Conservation (phyloP, 2,113 vertebrate species). For the Jaculus jaculus region DNA sequence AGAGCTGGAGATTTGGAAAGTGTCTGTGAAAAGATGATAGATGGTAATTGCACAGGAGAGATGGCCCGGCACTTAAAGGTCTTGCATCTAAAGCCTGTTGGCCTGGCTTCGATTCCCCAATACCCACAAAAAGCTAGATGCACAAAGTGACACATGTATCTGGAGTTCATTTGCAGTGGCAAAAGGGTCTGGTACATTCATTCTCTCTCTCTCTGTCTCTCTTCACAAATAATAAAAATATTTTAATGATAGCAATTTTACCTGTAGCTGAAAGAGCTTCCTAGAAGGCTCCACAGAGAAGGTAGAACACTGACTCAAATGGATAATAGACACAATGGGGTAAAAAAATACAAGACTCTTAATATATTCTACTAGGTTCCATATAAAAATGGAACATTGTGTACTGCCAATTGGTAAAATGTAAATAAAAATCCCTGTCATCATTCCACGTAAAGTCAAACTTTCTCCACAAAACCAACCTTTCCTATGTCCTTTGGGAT, state of each 20-base stretch:
- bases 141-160: too few species aligned
- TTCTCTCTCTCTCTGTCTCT: too few species aligned
- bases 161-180: too few species aligned
- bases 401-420: not conserved
- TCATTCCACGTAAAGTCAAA: not conserved
- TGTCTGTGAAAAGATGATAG: not conserved
- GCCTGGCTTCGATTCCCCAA: too few species aligned
- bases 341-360: conserved; percentile 12
- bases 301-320: not conserved
- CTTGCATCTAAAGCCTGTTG: too few species aligned
- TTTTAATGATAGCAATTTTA: too few species aligned
- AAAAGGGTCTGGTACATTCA: too few species aligned
- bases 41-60: not conserved
- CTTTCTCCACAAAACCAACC: conserved; percentile 30
- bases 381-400: not conserved
- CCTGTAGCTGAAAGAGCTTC: not conserved
- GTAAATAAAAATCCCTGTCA: not conserved
- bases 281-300: not conserved
- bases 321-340: not conserved
- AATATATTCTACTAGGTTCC: not conserved
- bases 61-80: not conserved
- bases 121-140: too few species aligned
- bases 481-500: conserved; percentile 44
- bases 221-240: too few species aligned
- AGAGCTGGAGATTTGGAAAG: not conserved